phyloP scores from a whole-genome alignment of 1,140 invertebrate genomes.

The Hestina assimilis region DNA sequence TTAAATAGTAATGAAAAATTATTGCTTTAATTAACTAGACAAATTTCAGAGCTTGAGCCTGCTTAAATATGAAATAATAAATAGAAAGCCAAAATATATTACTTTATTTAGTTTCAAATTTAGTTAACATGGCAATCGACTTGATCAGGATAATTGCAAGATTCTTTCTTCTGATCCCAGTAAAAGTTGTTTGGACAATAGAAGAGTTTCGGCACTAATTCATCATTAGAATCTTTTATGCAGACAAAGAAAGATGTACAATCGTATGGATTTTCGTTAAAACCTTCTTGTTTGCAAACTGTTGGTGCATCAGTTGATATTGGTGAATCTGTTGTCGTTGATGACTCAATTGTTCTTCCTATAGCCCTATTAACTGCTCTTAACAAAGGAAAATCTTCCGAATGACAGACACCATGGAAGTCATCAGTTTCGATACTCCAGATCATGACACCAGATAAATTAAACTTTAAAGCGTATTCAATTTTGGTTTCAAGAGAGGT shows the following conservation, averaged over 20 bases:
- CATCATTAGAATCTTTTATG: constrained; percentile 8
- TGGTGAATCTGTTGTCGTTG: neutral
- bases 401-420: constrained; percentile 81
- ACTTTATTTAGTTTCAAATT: neutral
- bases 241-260: constrained; percentile 35
- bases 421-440: constrained; percentile 89
- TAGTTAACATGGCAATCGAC: neutral
- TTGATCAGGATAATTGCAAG: constrained; percentile 29
- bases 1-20: no score
- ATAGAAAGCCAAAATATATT: no score
- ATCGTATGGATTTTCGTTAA: constrained; percentile 20
- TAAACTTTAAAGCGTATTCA: constrained; percentile 74
- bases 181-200: constrained; percentile 30
- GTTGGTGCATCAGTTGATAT: neutral
- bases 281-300: constrained; percentile 2
- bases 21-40: no score
- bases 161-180: constrained; percentile 28
- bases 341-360: constrained; percentile 28
- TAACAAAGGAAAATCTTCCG: constrained; percentile 68
- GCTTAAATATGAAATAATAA: no score
- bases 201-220: constrained; percentile 17
- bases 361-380: constrained; percentile 37
- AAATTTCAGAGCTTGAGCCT: no score
- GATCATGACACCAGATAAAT: constrained; percentile 83
- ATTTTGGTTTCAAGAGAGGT: constrained; percentile 78